phyloP scores from a whole-genome alignment of 2,113 vertebrate species.

The Sclerurus mexicanus region DNA sequence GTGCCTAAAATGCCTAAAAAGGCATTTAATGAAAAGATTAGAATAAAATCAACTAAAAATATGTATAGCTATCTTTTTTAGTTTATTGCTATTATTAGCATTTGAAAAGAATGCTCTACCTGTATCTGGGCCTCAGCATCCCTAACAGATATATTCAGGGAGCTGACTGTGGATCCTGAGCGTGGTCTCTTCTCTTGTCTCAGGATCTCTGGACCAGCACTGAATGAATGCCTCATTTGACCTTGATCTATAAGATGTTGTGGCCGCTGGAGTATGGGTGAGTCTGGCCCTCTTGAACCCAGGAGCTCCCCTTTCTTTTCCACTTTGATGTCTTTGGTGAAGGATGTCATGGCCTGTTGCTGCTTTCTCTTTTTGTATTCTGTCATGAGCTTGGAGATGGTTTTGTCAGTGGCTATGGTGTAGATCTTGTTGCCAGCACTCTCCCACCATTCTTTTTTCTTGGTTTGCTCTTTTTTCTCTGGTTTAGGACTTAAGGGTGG shows the following conservation, averaged over 20 bases:
- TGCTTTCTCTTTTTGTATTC: slow-evolving; percentile 95
- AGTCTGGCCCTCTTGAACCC: slow-evolving; percentile 76
- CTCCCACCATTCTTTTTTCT: slow-evolving; percentile 97
- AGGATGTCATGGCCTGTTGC: slow-evolving; percentile 82
- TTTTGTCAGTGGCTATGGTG: slow-evolving; percentile 92
- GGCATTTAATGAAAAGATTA: neutral
- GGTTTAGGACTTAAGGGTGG: slow-evolving; percentile 69
- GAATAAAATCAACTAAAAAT: neutral
- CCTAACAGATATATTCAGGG: slow-evolving; percentile 84
- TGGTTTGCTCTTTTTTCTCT: slow-evolving; percentile 73
- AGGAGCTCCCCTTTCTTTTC: slow-evolving; percentile 77
- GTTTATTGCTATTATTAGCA: neutral
- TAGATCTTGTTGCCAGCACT: slow-evolving; percentile 93
- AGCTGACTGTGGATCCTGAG: slow-evolving; percentile 90
- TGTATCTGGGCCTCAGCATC: slow-evolving; percentile 96
- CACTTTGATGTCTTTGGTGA: slow-evolving; percentile 84
- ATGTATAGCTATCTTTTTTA: neutral
- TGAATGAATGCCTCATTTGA: slow-evolving; percentile 91
- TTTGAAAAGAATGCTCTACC: slow-evolving; percentile 68
- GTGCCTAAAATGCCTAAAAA: too few relatives aligned
- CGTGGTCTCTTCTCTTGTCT: slow-evolving; percentile 89
- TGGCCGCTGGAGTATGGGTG: slow-evolving; percentile 83
- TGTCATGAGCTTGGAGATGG: slow-evolving; percentile 91
- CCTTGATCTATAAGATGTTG: slow-evolving; percentile 91
- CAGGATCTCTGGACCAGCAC: slow-evolving; percentile 90